phyloP scores from a whole-genome alignment of 2,113 vertebrate species.

The Burhinus bistriatus region DNA sequence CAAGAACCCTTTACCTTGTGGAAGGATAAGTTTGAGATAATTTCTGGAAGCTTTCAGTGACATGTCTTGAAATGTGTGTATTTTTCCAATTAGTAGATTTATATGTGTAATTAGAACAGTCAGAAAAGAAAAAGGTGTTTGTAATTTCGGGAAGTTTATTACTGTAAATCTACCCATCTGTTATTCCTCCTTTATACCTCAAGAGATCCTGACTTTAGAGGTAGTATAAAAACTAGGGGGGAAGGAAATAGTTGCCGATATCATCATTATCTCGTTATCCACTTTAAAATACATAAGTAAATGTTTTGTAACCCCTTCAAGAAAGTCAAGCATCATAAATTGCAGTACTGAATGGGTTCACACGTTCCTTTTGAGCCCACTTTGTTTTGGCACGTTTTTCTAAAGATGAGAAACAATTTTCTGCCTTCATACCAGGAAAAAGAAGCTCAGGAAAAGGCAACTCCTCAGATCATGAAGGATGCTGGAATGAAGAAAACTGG shows the following conservation, averaged over 20 bases:
- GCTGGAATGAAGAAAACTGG: slow-evolving; percentile 95
- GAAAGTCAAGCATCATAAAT: background rate
- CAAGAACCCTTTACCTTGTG: background rate
- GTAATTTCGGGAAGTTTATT: background rate
- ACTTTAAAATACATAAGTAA: background rate
- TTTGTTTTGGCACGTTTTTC: background rate
- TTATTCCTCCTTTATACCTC: background rate
- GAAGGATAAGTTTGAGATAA: background rate
- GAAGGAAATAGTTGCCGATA: background rate
- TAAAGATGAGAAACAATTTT: slow-evolving; percentile 6
- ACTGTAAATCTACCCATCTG: background rate
- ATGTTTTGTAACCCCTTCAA: background rate
- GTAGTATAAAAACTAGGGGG: rapidly evolving
- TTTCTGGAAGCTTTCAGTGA: background rate
- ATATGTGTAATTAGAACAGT: background rate
- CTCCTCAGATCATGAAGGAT: slow-evolving; percentile 90
- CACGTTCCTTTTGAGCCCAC: background rate
- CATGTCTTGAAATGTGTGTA: background rate
- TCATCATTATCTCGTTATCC: background rate
- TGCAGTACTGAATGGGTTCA: background rate
- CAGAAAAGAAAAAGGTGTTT: background rate
- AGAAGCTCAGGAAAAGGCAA: slow-evolving; percentile 90
- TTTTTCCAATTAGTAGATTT: background rate
- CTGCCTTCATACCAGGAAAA: slow-evolving; percentile 81
- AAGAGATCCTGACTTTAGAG: background rate